These are phyloP conservation scores for Morelia viridis DNA, from an alignment of 2,797 vertebrate genomes.

Conservation along the genomic window DNA sequence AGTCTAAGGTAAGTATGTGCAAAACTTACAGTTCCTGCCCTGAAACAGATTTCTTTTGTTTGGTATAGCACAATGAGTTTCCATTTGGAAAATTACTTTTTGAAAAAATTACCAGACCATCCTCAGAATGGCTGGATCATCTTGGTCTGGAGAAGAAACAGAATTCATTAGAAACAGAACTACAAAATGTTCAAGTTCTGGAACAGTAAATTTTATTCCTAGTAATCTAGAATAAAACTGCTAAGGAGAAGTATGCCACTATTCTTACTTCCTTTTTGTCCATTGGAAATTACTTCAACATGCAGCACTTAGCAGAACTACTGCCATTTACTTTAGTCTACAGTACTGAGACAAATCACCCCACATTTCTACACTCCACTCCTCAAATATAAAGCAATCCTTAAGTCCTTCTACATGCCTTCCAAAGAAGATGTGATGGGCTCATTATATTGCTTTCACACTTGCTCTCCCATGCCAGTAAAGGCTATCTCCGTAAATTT, in stretches of 20 bases:
- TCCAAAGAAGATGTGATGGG: not conserved
- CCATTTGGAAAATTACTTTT: not conserved
- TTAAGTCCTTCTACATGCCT: not conserved
- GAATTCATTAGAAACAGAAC: not conserved
- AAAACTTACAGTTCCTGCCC: not conserved
- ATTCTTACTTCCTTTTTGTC: not conserved
- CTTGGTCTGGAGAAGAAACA: not conserved
- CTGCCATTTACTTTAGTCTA: not conserved
- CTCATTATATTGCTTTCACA: conserved; percentile 16
- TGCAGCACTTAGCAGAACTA: not conserved
- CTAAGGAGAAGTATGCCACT: not conserved
- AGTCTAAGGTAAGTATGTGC: not conserved
- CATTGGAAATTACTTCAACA: not conserved
- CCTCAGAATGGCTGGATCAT: not conserved
- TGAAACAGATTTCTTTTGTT: not conserved
- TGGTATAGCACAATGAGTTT: not conserved
- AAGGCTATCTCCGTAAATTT: conserved; percentile 21
- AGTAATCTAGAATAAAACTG: not conserved
- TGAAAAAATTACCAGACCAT: not conserved
- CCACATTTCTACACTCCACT: not conserved
- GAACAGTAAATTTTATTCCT: not conserved
- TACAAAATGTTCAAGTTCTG: not conserved
- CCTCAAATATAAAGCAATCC: conserved; percentile 1
- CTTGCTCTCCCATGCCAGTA: conserved; percentile 14
- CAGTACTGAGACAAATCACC: not conserved